Evolutionary conservation across 2,888 invertebrate genomes (phyloP).

Genomic region (Linnaemya tessellans): DNA sequence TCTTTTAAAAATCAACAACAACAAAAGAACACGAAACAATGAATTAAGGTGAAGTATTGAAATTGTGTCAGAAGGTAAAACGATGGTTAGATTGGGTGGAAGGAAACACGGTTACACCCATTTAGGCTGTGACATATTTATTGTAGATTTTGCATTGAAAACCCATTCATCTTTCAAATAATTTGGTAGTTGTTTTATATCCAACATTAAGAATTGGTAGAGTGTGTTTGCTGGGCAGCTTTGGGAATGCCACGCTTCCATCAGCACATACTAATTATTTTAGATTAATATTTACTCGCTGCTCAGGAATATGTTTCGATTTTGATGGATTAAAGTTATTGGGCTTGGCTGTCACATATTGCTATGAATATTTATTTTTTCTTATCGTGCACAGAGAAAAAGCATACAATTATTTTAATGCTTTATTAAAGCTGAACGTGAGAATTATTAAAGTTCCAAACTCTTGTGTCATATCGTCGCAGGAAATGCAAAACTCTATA

Average conservation of each 20-base stretch:
- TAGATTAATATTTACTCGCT: neutral
- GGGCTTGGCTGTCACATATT: neutral
- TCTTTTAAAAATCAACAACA: neutral
- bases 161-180: neutral
- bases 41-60: slow-evolving; percentile 27
- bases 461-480: too few relatives aligned
- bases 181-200: neutral
- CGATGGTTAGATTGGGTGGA: neutral
- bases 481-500: too few relatives aligned
- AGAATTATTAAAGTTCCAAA: neutral
- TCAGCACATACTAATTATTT: neutral
- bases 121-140: neutral
- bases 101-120: neutral
- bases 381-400: neutral
- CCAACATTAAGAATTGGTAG: too few relatives aligned
- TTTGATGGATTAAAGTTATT: neutral
- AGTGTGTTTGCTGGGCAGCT: neutral
- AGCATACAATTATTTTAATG: neutral
- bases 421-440: neutral
- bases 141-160: neutral
- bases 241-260: too few relatives aligned
- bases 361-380: neutral
- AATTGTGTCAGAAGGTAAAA: slow-evolving; percentile 2
- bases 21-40: neutral
- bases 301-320: neutral